These are phyloP conservation scores for Quadriops clusia DNA, from an alignment of 2,888 invertebrate species.

Conservation along the genomic window DNA sequence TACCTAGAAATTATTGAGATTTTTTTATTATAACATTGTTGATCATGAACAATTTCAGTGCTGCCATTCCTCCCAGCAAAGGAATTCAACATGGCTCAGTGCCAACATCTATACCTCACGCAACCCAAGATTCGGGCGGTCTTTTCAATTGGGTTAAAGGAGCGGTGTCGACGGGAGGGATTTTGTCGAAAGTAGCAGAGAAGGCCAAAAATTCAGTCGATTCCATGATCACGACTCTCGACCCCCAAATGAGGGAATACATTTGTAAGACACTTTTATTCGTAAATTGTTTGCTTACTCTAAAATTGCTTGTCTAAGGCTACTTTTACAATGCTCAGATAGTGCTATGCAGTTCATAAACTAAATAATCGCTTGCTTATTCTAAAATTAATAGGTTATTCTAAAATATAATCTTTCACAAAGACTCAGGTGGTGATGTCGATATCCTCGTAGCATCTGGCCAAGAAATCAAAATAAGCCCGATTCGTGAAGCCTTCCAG, in stretches of 20 bases:
- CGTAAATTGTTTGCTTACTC: constrained; percentile 7
- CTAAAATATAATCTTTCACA: constrained; percentile 26
- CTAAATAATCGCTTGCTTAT: too few species aligned
- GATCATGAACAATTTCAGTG: constrained; percentile 22
- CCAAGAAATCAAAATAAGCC: constrained; percentile 62
- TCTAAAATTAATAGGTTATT: too few species aligned
- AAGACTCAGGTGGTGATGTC: constrained; percentile 71
- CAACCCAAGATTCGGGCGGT: constrained; percentile 40
- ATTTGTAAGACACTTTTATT: constrained; percentile 50
- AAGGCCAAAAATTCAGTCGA: constrained; percentile 72
- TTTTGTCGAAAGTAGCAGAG: constrained; percentile 57
- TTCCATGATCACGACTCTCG: constrained; percentile 75
- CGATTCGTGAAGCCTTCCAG: constrained; percentile 71
- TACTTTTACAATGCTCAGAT: too few species aligned
- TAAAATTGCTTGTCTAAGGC: constrained; percentile 4
- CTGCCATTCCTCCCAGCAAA: constrained; percentile 35
- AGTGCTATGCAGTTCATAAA: too few species aligned
- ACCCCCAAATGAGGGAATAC: constrained; percentile 83
- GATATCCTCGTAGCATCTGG: constrained; percentile 65
- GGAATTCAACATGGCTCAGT: constrained; percentile 21
- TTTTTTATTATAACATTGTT: constrained; percentile 2
- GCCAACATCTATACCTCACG: constrained; percentile 18
- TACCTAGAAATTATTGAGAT: too few species aligned
- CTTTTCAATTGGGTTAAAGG: constrained; percentile 59
- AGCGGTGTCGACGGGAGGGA: constrained; percentile 51